phyloP scores from a whole-genome alignment of 2,113 vertebrate genomes.

The Percopsis transmontana region DNA sequence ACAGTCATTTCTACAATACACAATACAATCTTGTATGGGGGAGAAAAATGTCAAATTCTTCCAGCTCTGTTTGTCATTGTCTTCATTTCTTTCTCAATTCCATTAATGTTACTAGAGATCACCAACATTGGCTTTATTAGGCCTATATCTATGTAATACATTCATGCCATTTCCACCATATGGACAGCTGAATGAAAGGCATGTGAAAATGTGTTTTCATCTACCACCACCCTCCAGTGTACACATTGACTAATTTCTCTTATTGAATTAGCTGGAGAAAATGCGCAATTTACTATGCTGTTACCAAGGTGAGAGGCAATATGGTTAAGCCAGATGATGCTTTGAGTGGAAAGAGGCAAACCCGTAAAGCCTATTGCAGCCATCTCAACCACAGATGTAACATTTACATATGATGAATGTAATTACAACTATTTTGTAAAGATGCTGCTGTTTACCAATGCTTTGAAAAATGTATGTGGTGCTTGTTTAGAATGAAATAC shows the following conservation, averaged over 20 bases:
- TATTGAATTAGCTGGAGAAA: neutral
- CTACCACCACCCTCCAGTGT: neutral
- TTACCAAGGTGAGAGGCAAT: neutral
- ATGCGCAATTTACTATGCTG: neutral
- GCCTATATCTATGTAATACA: too few species aligned
- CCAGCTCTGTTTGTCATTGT: too few species aligned
- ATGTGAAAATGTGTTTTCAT: too few species aligned
- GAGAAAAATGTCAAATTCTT: too few species aligned
- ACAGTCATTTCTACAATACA: too few species aligned
- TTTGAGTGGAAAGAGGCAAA: conserved; percentile 14
- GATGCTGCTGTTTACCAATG: conserved; percentile 51
- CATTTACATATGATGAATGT: conserved; percentile 56
- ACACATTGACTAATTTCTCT: conserved; percentile 17
- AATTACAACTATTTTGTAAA: conserved; percentile 44
- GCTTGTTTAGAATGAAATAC: too few species aligned
- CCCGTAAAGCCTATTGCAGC: conserved; percentile 6
- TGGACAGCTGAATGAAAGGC: too few species aligned
- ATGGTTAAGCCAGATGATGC: conserved; percentile 20
- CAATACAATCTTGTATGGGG: too few species aligned
- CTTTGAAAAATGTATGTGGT: neutral
- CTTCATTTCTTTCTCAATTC: too few species aligned
- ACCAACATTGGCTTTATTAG: too few species aligned
- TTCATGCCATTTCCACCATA: too few species aligned
- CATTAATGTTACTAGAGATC: too few species aligned
- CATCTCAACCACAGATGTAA: conserved; percentile 18